Evolutionary conservation across 2,113 vertebrate species (phyloP), one percentile per base, ranked within the genome.

Genomic region (Myrmecophaga tridactyla): DNA sequence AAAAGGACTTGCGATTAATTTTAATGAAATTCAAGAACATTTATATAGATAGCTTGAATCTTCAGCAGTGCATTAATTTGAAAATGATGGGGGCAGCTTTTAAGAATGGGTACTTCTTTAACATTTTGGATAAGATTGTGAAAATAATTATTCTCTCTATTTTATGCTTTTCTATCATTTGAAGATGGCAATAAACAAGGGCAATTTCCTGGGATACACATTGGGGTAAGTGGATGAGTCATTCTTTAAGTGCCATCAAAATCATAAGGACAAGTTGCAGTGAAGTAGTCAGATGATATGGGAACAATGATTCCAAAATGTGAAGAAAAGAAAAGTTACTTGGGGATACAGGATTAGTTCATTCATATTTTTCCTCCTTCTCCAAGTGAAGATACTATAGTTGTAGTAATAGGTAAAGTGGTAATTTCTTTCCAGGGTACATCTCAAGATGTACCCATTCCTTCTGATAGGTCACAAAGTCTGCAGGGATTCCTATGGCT

Each of bases 1-100:
- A 94, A 96, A 96, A 56, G 90, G 78, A 95, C 60, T 80, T 97
- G 84, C n/a, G 41, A 95, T 97, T 96, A 73, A 96, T 96, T 97
- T 97, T 80, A 96, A 97, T 97, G 93, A 75, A 48, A 96, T 94
- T 21, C 39, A n/a, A 94, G 84, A 94, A 56, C 86, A 90, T 93
- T 96, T 94, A 96, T 78, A 69, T 76, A 63, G 95, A 62, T 73
- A 89, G 76, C 93, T 96, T 96, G 89, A 81, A 93, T 94, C 92
- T 89, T 94, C 76, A 89, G 77, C 56, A 63, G 89, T 21, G 25
- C 69, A 69, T 83, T 94, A 83, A 63, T 65, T 97, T 97, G 80
- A 87, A 75, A 97, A 92, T 92, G 36, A 95, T 90, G 83, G 56
- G 39, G 81, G 70, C 43, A 78, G n/a, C 39, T 0, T 0, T 83